Evolutionary conservation across 2,888 invertebrate species (phyloP), one percentile per base, ranked within the genome.

Genomic region (Melipona bicolor): DNA sequence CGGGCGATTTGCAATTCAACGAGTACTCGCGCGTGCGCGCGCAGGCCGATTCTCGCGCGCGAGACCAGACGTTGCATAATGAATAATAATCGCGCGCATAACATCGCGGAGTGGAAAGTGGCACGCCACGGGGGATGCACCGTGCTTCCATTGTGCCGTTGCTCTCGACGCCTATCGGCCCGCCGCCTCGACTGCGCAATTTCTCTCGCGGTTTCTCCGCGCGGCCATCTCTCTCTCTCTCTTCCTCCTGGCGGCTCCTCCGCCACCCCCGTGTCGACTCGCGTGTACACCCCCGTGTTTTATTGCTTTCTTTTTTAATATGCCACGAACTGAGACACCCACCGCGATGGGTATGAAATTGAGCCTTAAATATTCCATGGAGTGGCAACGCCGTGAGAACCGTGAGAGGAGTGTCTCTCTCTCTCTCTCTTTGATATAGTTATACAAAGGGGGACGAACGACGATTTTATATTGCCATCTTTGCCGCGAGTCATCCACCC

Each of bases 321-420:
- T 92, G 91, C 89, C 80, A 82, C 85, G 74, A 68, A 27, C 77
- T 75, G 82, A 84, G 89, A 86, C 82, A 90, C 81, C 85, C 81
- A 87, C 86, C 90, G 91, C 89, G 90, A 90, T 87, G 92, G 92
- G 92, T 93, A 94, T 93, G 94, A 94, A 94, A 94, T 94, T 94
- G 94, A 93, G 93, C 92, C 93, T 94, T 94, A 92, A 94, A 94
- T 94, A 94, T 94, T 94, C 93, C 91, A 94, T 93, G 93, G 92
- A 91, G 93, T 92, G 92, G 88, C 90, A 90, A 89, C 89, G 90
- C 82, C 81, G 86, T 85, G 89, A 80, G 89, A 80, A 82, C 87
- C 65, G 77, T 67, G 56, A n/a, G 36, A 21, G 36, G 43, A n/a
- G 27, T 6, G n/a, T 5, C 50, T 52, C 27, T 21, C 17, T 56